Percentiles rank a stretch among this genome's conserved stretches.
Conservation (phyloP, 2,888 invertebrate species). For the Shargacucullia verbasci region DNA sequence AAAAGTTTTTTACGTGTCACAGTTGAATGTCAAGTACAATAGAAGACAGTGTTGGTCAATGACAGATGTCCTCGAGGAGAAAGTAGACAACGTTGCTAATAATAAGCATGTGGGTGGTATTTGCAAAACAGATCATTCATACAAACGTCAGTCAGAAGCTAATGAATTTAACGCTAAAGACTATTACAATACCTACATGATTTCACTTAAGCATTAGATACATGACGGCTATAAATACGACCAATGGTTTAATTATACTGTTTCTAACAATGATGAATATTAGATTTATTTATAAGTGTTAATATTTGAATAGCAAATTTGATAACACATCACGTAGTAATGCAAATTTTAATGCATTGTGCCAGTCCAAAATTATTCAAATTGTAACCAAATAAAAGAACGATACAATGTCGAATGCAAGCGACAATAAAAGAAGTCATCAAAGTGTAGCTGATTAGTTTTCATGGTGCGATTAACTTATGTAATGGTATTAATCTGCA, state of each 20-base stretch:
- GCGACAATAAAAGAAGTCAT: conserved; percentile 22
- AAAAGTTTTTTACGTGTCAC: conserved; percentile 16
- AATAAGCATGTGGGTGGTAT: conserved; percentile 71
- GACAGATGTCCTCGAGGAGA: conserved; percentile 65
- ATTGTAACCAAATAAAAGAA: conserved; percentile 41
- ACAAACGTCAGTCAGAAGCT: conserved; percentile 64
- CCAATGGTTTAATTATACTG: conserved; percentile 27
- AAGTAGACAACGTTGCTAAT: conserved; percentile 73
- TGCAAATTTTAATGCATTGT: conserved; percentile 50
- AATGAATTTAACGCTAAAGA: conserved; percentile 58
- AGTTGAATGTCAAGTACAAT: conserved; percentile 39
- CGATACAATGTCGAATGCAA: conserved; percentile 23
- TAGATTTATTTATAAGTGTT: conserved; percentile 15
- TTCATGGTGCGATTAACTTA: conserved; percentile 1
- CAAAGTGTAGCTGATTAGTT: conserved; percentile 5
- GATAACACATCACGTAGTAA: conserved; percentile 41
- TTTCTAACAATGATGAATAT: conserved; percentile 34
- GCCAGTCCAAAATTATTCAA: conserved; percentile 47
- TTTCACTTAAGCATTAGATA: conserved; percentile 52
- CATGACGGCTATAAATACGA: conserved; percentile 27
- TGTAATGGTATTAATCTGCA: conserved; percentile 6
- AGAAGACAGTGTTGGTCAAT: conserved; percentile 57
- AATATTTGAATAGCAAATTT: conserved; percentile 36
- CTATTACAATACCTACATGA: conserved; percentile 38
- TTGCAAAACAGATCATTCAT: conserved; percentile 72